A percentile compares a stretch with the other conserved stretches of the same genome.
phyloP scores from a whole-genome alignment of 1,140 invertebrate species.

The Eriosoma lanigerum region DNA sequence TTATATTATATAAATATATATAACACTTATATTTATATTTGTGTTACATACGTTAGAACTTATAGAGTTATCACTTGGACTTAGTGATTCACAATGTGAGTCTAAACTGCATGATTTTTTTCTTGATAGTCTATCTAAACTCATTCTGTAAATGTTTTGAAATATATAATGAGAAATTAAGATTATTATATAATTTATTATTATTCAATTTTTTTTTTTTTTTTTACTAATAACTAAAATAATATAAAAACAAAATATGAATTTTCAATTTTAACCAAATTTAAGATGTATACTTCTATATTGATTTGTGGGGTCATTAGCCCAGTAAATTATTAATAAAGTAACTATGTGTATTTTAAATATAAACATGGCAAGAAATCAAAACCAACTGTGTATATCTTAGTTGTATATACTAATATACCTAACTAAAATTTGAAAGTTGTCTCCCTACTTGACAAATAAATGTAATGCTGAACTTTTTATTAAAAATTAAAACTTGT shows the following conservation, averaged over 20 bases:
- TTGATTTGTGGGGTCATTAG: too few relatives aligned
- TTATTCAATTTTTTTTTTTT: neutral
- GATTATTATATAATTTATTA: neutral
- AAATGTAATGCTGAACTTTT: too few relatives aligned
- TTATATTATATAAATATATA: too few relatives aligned
- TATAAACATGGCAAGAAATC: neutral
- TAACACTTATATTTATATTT: too few relatives aligned
- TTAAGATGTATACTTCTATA: too few relatives aligned
- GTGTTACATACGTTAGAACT: constrained; percentile 44
- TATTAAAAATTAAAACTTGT: neutral
- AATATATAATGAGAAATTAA: neutral
- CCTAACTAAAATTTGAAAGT: too few relatives aligned
- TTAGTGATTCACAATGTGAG: constrained; percentile 33
- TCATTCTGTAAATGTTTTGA: constrained; percentile 31
- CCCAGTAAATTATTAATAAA: too few relatives aligned
- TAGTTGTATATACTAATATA: too few relatives aligned
- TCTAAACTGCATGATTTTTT: constrained; percentile 42
- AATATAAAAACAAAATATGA: neutral
- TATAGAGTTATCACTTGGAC: constrained; percentile 33
- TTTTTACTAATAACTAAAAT: neutral
- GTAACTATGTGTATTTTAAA: too few relatives aligned
- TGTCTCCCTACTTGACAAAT: too few relatives aligned
- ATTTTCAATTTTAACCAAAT: too few relatives aligned
- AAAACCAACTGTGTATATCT: neutral
- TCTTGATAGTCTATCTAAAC: constrained; percentile 40